These are phyloP conservation scores for Apteryx mantelli DNA, from an alignment of 2,113 vertebrate species.

Conservation along the genomic window DNA sequence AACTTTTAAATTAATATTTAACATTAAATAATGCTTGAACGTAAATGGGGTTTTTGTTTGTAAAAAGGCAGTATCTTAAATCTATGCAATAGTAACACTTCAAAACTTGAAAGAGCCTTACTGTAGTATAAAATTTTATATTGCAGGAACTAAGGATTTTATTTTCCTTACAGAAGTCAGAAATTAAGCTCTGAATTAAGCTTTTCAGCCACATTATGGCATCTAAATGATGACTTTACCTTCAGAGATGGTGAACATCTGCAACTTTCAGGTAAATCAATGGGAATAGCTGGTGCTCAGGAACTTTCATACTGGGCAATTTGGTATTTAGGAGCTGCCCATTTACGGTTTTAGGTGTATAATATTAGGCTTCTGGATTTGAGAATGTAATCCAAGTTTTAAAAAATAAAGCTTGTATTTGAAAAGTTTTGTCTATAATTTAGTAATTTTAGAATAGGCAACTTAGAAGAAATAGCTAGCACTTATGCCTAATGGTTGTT, in stretches of 20 bases:
- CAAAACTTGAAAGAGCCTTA: neutral
- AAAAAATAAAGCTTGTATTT: neutral
- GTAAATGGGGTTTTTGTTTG: neutral
- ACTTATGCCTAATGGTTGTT: neutral
- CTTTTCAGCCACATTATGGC: neutral
- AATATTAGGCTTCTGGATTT: neutral
- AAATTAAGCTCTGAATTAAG: neutral
- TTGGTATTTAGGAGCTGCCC: neutral
- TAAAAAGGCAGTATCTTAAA: neutral
- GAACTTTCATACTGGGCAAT: neutral
- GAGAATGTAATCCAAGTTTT: neutral
- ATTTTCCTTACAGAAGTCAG: no score
- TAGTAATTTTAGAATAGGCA: neutral
- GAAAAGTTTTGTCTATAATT: neutral
- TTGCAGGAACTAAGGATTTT: neutral
- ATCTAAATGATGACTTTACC: neutral
- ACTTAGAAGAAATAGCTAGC: neutral
- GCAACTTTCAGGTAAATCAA: neutral
- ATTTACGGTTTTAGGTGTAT: neutral
- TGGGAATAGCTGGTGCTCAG: neutral
- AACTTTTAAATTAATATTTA: neutral
- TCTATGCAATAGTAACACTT: neutral
- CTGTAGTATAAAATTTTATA: neutral
- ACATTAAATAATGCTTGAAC: neutral
- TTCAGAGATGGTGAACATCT: neutral